A percentile compares a stretch with the other conserved stretches of the same genome.
phyloP scores from a whole-genome alignment of 2,113 vertebrate species.

The Aphyosemion australe region DNA sequence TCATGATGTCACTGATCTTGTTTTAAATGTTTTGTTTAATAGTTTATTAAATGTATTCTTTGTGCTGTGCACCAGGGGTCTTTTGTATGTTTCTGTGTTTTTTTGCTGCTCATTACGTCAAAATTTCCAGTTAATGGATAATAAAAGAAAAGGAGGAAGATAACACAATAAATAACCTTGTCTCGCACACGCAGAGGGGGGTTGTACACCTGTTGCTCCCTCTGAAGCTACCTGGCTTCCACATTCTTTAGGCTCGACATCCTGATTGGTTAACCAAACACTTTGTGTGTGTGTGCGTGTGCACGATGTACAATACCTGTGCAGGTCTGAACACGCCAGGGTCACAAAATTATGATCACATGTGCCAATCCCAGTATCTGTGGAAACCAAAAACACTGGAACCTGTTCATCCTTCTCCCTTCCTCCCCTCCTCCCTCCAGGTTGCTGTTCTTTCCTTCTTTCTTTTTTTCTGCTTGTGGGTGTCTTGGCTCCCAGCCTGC shows the following conservation, averaged over 20 bases:
- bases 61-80: too few relatives aligned
- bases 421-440: constrained; percentile 35
- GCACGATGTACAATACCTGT: constrained; percentile 82
- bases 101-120: not conserved
- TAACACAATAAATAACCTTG: constrained; percentile 24
- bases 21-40: too few relatives aligned
- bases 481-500: constrained; percentile 78
- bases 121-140: not conserved
- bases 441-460: constrained; percentile 5
- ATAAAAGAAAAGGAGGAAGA: constrained; percentile 35
- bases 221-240: constrained; percentile 76
- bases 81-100: not conserved
- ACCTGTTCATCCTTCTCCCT: constrained; percentile 85
- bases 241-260: constrained; percentile 75
- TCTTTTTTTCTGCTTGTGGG: constrained; percentile 51
- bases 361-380: constrained; percentile 90
- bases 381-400: constrained; percentile 99
- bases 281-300: constrained; percentile 60
- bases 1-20: too few relatives aligned
- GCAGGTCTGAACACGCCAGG: constrained; percentile 92
- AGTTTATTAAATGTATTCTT: too few relatives aligned
- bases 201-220: constrained; percentile 68
- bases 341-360: constrained; percentile 85
- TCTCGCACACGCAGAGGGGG: constrained; percentile 32
- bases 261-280: constrained; percentile 85